These are phyloP conservation scores for Baronia brevicornis DNA, from an alignment of 2,888 invertebrate genomes.

Conservation along the genomic window DNA sequence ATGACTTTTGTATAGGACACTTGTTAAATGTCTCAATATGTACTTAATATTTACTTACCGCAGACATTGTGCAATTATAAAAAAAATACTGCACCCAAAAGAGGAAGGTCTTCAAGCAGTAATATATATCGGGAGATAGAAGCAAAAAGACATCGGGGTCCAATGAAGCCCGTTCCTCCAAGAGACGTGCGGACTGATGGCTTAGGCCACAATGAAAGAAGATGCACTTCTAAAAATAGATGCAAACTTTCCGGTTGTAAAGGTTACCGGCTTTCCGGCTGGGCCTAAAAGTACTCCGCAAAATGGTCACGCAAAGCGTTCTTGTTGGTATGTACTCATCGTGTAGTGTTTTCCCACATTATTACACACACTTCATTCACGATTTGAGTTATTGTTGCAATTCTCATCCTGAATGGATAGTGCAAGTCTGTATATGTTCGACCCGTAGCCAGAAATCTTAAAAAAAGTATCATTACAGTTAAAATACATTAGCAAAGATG, in stretches of 20 bases:
- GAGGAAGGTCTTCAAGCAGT: conserved; percentile 20
- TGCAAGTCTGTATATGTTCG: conserved; percentile 24
- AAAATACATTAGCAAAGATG: too few species aligned
- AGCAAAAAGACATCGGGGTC: conserved; percentile 21
- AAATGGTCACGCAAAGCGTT: too few species aligned
- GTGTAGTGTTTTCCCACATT: conserved; percentile 18
- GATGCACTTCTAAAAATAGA: conserved; percentile 21
- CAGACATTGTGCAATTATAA: conserved; percentile 19
- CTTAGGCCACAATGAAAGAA: conserved; percentile 22
- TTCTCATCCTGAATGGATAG: conserved; percentile 18
- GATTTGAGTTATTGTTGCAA: conserved; percentile 21
- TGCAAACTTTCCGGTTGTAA: conserved; percentile 23
- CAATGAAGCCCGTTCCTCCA: conserved; percentile 20
- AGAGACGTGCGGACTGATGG: conserved; percentile 22
- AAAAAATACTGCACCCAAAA: conserved; percentile 18
- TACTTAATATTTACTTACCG: too few species aligned
- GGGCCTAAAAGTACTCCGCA: too few species aligned
- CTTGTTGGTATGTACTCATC: conserved; percentile 21
- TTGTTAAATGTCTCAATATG: too few species aligned
- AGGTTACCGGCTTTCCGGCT: too few species aligned
- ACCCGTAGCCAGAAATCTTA: conserved; percentile 27
- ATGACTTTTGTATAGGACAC: too few species aligned
- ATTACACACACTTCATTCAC: conserved; percentile 22
- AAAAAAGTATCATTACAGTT: too few species aligned
- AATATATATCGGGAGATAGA: conserved; percentile 17